A percentile compares a stretch with the other conserved stretches of the same genome.
Evolutionary conservation across 1,140 invertebrate species (phyloP).

Genomic region (Muscidifurax raptorellus): DNA sequence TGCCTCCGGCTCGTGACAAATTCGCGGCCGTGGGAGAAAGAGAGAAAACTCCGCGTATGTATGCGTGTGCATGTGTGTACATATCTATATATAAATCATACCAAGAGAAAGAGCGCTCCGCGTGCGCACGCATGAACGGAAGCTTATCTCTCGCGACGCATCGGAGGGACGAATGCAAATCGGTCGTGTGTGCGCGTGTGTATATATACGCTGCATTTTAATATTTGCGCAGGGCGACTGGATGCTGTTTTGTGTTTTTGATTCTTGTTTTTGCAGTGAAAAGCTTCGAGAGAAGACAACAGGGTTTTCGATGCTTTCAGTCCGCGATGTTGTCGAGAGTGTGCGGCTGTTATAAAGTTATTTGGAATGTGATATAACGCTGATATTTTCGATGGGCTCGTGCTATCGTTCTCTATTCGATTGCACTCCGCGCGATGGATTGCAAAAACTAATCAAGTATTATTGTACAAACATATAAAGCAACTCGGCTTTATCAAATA

Average conservation of each 20-base stretch:
- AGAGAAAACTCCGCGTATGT: neutral
- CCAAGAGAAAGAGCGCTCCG: neutral
- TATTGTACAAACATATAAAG: too few species aligned
- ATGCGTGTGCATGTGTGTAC: neutral
- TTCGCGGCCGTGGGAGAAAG: conserved; percentile 4
- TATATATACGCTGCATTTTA: neutral
- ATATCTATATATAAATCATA: conserved; percentile 37
- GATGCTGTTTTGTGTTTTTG: too few species aligned
- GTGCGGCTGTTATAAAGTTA: too few species aligned
- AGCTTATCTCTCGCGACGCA: conserved; percentile 14
- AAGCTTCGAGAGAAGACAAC: too few species aligned
- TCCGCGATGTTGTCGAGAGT: too few species aligned
- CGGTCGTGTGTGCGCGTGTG: neutral
- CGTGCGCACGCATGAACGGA: neutral
- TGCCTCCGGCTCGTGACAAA: conserved; percentile 19
- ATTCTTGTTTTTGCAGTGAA: too few species aligned
- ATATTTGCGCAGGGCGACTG: neutral
- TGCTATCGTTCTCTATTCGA: neutral
- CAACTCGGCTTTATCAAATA: too few species aligned
- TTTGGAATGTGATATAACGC: too few species aligned
- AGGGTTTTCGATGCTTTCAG: too few species aligned
- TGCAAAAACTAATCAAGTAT: too few species aligned
- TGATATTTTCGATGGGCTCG: neutral
- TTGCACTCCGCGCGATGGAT: too few species aligned
- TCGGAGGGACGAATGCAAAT: conserved; percentile 17